These are phyloP conservation scores for Chrysina gloriosa DNA, from an alignment of 2,888 invertebrate genomes.

Conservation along the genomic window DNA sequence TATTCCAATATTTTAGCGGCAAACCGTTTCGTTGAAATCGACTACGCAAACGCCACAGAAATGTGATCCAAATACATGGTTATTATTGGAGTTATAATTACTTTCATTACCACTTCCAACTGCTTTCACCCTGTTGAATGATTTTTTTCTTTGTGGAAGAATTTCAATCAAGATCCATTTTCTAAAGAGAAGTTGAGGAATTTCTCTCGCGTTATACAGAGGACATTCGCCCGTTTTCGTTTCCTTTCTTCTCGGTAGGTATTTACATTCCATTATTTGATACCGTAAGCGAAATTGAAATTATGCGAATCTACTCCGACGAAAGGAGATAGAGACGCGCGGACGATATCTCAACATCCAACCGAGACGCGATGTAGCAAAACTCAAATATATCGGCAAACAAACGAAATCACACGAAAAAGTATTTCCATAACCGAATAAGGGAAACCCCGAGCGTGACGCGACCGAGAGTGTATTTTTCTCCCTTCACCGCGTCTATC, in stretches of 20 bases:
- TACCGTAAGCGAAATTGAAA: neutral
- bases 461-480: neutral
- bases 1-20: too few relatives aligned
- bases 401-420: neutral
- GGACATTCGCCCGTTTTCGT: too few relatives aligned
- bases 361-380: neutral
- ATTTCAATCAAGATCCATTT: too few relatives aligned
- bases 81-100: too few relatives aligned
- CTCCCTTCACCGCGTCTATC: neutral
- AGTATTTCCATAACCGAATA: neutral
- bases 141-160: too few relatives aligned
- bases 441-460: neutral
- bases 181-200: too few relatives aligned
- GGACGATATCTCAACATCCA: neutral
- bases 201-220: too few relatives aligned
- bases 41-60: too few relatives aligned
- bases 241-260: neutral
- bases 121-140: too few relatives aligned
- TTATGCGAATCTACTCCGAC: neutral
- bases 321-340: neutral
- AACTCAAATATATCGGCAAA: neutral
- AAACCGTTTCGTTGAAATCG: too few relatives aligned
- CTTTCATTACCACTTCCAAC: too few relatives aligned
- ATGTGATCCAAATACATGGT: too few relatives aligned
- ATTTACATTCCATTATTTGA: neutral